These are phyloP conservation scores for Papilio polyxenes DNA, from an alignment of 1,140 invertebrate genomes.

Conservation along the genomic window DNA sequence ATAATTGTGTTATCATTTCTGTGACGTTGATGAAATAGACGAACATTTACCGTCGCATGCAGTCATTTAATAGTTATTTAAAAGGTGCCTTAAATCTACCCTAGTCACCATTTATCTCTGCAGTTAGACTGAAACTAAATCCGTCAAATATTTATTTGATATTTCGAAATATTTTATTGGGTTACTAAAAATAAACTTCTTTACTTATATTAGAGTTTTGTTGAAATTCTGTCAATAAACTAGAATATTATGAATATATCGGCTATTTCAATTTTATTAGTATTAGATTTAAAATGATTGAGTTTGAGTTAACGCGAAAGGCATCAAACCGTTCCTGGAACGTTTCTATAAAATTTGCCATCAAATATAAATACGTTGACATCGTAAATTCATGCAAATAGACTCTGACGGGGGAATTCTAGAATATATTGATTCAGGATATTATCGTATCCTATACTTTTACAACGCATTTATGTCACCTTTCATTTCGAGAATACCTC, in stretches of 20 bases:
- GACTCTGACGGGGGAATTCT: conserved; percentile 31
- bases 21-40: conserved; percentile 3
- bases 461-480: conserved; percentile 34
- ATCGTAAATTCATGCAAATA: conserved; percentile 39
- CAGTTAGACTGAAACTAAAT: not conserved
- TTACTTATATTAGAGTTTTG: not conserved
- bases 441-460: conserved; percentile 32
- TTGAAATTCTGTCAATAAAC: conserved; percentile 2
- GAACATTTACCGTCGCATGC: not conserved
- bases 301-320: conserved; percentile 12
- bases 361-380: conserved; percentile 35
- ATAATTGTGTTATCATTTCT: conserved; percentile 31
- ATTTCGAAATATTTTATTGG: not conserved
- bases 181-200: not conserved
- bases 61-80: not conserved
- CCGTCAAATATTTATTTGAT: not conserved
- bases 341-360: conserved; percentile 33
- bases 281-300: conserved; percentile 34
- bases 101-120: too few species aligned
- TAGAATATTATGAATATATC: not conserved
- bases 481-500: conserved; percentile 28
- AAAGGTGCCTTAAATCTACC: not conserved
- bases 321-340: conserved; percentile 35
- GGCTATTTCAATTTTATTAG: conserved; percentile 25
- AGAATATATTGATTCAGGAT: conserved; percentile 33